Evolutionary conservation across 2,797 vertebrate genomes (phyloP).

Genomic region (Sebastes steindachneri): DNA sequence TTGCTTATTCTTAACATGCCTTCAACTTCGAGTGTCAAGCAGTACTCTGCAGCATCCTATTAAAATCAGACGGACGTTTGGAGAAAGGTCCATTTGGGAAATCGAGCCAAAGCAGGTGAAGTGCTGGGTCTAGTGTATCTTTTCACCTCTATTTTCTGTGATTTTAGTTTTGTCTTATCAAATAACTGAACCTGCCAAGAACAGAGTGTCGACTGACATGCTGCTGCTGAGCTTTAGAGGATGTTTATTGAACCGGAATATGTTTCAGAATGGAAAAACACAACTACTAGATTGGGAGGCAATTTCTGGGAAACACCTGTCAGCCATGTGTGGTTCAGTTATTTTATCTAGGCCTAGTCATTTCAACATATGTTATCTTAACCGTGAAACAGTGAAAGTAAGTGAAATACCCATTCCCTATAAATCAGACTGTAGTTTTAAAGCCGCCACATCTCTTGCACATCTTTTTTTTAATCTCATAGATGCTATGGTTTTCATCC

Average conservation of each 20-base stretch:
- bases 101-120: constrained; percentile 9
- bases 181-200: constrained; percentile 25
- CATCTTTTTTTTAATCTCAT: constrained; percentile 5
- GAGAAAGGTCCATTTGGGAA: constrained; percentile 11
- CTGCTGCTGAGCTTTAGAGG: constrained; percentile 7
- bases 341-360: background rate
- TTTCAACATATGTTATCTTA: constrained; percentile 16
- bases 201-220: constrained; percentile 9
- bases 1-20: constrained; percentile 1
- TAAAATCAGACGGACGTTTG: constrained; percentile 11
- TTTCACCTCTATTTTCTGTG: constrained; percentile 5
- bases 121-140: background rate
- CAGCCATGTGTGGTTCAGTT: constrained; percentile 6
- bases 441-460: background rate
- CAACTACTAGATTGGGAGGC: background rate
- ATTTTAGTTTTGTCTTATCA: constrained; percentile 35
- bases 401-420: background rate
- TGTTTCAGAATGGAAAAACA: constrained; percentile 22
- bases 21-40: background rate
- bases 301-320: constrained; percentile 11
- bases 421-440: background rate
- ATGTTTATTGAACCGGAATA: constrained; percentile 25
- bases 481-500: constrained; percentile 33
- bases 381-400: constrained; percentile 1
- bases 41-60: constrained; percentile 1